Conservation (phyloP, 2,888 invertebrate genomes). For the Conchocele bisecta region DNA sequence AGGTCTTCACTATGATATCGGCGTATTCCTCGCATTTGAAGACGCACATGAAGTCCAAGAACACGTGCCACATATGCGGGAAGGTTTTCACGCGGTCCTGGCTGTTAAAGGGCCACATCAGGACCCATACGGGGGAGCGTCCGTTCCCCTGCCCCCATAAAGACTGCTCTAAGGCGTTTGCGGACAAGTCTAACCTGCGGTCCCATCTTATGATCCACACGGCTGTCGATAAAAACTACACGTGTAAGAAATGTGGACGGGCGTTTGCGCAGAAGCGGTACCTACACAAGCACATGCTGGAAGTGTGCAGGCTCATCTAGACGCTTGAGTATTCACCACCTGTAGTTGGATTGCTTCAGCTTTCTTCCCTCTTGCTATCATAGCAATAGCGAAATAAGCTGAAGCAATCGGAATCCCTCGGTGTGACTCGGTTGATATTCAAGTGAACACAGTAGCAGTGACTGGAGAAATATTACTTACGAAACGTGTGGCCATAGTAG, state of each 20-base stretch:
- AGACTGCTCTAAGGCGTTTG: constrained; percentile 79
- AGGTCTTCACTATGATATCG: constrained; percentile 63
- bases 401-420: no score
- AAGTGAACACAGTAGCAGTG: no score
- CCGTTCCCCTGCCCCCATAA: constrained; percentile 77
- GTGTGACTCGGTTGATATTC: no score
- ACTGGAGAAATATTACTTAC: no score
- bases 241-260: constrained; percentile 77
- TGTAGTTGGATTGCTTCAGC: no score
- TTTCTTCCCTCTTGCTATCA: no score
- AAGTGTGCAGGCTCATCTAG: constrained; percentile 76
- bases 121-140: constrained; percentile 81
- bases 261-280: constrained; percentile 82
- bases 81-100: constrained; percentile 80
- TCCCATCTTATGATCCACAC: constrained; percentile 81
- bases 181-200: constrained; percentile 81
- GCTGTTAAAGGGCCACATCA: constrained; percentile 81
- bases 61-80: constrained; percentile 77
- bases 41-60: constrained; percentile 69
- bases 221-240: constrained; percentile 73
- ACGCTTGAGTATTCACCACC: no score
- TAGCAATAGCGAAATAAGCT: no score
- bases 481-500: no score
- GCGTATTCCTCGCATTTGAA: constrained; percentile 70
- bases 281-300: constrained; percentile 80